These are phyloP conservation scores for Peromyscus attwateri DNA, from an alignment of 2,797 vertebrate genomes.

Conservation along the genomic window DNA sequence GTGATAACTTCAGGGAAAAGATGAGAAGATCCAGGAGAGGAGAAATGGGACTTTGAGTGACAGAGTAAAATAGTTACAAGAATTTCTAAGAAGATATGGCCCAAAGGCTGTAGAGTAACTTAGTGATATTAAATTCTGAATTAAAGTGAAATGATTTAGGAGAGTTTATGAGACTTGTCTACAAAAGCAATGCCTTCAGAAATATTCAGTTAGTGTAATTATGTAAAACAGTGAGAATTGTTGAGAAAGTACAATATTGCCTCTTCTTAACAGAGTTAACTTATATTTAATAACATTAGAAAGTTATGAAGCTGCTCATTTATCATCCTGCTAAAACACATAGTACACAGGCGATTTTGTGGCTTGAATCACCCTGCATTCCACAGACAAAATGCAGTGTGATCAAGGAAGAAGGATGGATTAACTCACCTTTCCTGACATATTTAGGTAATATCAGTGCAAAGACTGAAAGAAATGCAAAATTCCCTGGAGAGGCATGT, in stretches of 20 bases:
- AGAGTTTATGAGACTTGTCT: not conserved
- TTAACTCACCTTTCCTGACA: not conserved
- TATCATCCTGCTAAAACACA: not conserved
- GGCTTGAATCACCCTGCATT: not conserved
- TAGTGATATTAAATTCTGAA: not conserved
- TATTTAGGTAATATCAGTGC: not conserved
- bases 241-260: slow-evolving; percentile 34
- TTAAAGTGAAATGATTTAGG: slow-evolving; percentile 46
- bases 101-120: not conserved
- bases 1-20: not conserved
- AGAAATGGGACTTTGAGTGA: not conserved
- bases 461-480: slow-evolving; percentile 39
- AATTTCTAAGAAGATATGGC: not conserved
- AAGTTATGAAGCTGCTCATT: not conserved
- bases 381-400: not conserved
- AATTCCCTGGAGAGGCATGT: not conserved
- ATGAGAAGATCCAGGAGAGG: slow-evolving; percentile 18
- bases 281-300: slow-evolving; percentile 26
- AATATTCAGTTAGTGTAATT: slow-evolving; percentile 42
- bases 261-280: slow-evolving; percentile 39
- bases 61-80: not conserved
- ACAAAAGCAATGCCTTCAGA: slow-evolving; percentile 38
- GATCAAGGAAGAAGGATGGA: not conserved
- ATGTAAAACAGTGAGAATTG: slow-evolving; percentile 37
- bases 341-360: not conserved